Evolutionary conservation across 2,888 invertebrate species (phyloP).

Genomic region (Apamea monoglypha): DNA sequence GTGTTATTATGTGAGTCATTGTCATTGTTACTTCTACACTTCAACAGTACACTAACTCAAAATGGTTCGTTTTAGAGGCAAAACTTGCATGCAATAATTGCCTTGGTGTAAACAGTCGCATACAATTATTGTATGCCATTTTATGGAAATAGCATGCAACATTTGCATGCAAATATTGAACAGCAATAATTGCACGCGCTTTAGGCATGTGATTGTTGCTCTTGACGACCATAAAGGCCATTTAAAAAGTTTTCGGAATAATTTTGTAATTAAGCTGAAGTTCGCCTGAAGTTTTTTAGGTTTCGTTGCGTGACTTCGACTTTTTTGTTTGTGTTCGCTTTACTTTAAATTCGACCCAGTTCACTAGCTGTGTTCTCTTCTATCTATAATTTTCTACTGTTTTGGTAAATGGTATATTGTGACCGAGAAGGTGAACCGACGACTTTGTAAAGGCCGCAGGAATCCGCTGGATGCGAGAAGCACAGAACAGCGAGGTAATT

Average conservation of each 20-base stretch:
- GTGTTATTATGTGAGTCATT: too few relatives aligned
- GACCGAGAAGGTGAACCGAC: neutral
- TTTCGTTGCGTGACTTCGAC: neutral
- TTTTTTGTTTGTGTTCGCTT: slow-evolving; percentile 9
- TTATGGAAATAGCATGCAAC: neutral
- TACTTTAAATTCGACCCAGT: slow-evolving; percentile 6
- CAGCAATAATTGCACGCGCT: neutral
- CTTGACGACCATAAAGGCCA: too few relatives aligned
- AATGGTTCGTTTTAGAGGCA: too few relatives aligned
- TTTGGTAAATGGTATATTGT: neutral
- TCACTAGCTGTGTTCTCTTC: neutral
- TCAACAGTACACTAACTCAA: too few relatives aligned
- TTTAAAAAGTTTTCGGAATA: slow-evolving; percentile 16
- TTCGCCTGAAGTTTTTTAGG: slow-evolving; percentile 5
- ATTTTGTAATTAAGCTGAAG: slow-evolving; percentile 32
- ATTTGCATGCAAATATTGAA: neutral
- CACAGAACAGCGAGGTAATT: neutral
- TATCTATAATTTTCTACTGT: neutral
- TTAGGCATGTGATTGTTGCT: too few relatives aligned
- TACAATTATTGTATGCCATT: too few relatives aligned
- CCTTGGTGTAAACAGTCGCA: too few relatives aligned
- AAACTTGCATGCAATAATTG: too few relatives aligned
- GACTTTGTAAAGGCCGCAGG: too few relatives aligned
- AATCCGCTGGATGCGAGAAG: neutral
- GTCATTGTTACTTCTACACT: too few relatives aligned